Base-by-base conservation (phyloP, 37 sponge, comb jelly and placozoan genomes). In the Theonella swinhoei region DNA sequence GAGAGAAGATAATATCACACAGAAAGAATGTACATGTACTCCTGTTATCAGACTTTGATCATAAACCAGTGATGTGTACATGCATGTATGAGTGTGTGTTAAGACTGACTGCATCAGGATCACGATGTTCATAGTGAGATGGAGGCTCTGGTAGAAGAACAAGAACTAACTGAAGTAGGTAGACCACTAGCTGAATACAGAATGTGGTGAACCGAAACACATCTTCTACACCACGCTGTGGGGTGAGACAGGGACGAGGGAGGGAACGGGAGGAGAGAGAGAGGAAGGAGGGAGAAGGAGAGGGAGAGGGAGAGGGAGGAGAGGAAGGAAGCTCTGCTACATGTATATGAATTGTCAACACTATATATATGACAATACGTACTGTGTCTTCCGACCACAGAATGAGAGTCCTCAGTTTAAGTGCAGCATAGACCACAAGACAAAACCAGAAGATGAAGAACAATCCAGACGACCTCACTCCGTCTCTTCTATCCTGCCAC, bases 391-490 rank as follows among this genome's bases (percentile, higher is more conserved):
- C 25, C 1, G 73, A 54, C 54, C 67, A 68, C 30, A 88, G 76
- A 26, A 89, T 62, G 14, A 80, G 72, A 25, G 88, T 59, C 28
- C 92, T 37, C 41, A 87, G 63, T 32, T 78, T 78, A 22, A 87
- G 40, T 72, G 24, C 69, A 34, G 41, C 84, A 41, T 91, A 91
- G 17, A 73, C 37, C 26, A 84, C 62, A 62, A 92, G 74, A 38
- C 75, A 42, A 43, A 83, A 9, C 94, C 94, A 93, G 75, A 93
- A 77, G n/a, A 86, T 3, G 54, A 64, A 70, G 81, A 79, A 62
- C 61, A 91, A 64, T 28, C 72, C 87, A 36, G 91, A 91, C 3
- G 91, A 91, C 22, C 64, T 78, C 38, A 91, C 78, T 23, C 87
- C 91, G 40, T 59, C 64, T 26, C 63, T 42, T 20, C 77, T 72